A percentile compares a stretch with the other conserved stretches of the same genome.
Evolutionary conservation across 2,888 invertebrate genomes (phyloP).

Genomic region (Pheosia gnoma): DNA sequence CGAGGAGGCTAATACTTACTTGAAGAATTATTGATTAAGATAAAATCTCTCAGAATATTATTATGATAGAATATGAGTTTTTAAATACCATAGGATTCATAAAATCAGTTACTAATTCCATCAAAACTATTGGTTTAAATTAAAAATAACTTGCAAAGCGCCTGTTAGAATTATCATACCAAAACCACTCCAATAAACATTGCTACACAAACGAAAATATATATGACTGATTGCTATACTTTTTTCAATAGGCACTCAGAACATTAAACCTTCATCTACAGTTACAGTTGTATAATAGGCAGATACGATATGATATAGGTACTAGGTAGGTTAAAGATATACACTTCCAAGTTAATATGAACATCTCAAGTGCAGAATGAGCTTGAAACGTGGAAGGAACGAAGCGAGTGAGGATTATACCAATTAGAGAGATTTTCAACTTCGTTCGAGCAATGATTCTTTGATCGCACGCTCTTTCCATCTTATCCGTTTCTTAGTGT

Average conservation of each 20-base stretch:
- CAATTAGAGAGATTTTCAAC: conserved; percentile 72
- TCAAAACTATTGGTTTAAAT: too few species aligned
- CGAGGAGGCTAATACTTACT: too few species aligned
- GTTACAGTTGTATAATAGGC: too few species aligned
- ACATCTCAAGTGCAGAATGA: conserved; percentile 48
- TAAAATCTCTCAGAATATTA: too few species aligned
- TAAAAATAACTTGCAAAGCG: neutral
- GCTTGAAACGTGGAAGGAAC: conserved; percentile 43
- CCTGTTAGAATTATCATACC: neutral
- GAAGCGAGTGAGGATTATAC: conserved; percentile 61
- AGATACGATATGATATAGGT: neutral
- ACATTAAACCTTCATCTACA: neutral
- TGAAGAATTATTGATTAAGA: too few species aligned
- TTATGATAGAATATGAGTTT: too few species aligned
- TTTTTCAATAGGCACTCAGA: conserved; percentile 16
- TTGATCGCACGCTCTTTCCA: conserved; percentile 50
- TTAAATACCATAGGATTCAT: too few species aligned
- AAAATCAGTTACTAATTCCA: too few species aligned
- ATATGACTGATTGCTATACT: conserved; percentile 9
- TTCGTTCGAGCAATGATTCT: conserved; percentile 55
- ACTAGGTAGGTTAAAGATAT: conserved; percentile 13
- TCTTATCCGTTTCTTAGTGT: conserved; percentile 43
- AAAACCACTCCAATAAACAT: too few species aligned
- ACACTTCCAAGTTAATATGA: conserved; percentile 31
- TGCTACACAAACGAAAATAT: too few species aligned